phyloP scores from a whole-genome alignment of 1,140 invertebrate genomes.

The Druon quercuslanigerum region DNA sequence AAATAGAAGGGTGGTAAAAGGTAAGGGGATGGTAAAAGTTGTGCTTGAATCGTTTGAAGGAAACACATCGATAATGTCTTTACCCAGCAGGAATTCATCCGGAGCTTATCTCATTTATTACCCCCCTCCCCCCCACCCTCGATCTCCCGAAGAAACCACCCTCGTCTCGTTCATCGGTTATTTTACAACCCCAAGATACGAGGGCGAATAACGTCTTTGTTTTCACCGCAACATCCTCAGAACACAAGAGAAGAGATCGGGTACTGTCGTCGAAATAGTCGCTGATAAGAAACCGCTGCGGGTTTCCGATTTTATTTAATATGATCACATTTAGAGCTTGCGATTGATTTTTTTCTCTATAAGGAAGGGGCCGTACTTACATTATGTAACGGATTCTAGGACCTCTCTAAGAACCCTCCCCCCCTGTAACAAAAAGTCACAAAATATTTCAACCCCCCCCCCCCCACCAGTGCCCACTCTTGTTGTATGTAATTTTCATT shows the following conservation, averaged over 20 bases:
- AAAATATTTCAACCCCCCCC: too few species aligned
- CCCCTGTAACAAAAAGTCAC: too few species aligned
- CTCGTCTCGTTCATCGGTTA: conserved; percentile 72
- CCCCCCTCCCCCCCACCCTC: conserved; percentile 37
- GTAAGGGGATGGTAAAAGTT: too few species aligned
- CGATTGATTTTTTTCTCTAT: background rate
- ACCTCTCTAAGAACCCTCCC: too few species aligned
- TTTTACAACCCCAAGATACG: conserved; percentile 73
- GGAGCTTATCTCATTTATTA: conserved; percentile 73
- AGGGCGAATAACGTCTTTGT: conserved; percentile 73
- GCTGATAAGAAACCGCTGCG: conserved; percentile 41
- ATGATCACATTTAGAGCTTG: conserved; percentile 30
- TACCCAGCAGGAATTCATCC: conserved; percentile 61
- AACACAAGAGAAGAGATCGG: conserved; percentile 37
- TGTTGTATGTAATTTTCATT: too few species aligned
- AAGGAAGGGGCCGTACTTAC: too few species aligned
- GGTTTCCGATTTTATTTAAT: conserved; percentile 30
- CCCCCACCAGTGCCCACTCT: too few species aligned
- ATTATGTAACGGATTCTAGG: too few species aligned
- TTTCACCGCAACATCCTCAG: conserved; percentile 68
- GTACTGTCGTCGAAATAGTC: conserved; percentile 24
- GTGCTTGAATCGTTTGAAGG: conserved; percentile 44
- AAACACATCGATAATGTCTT: conserved; percentile 63
- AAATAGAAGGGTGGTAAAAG: background rate
- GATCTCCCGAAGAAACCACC: conserved; percentile 54